Evolutionary conservation across 1,140 invertebrate genomes (phyloP).

Genomic region (Penaeus vannamei): DNA sequence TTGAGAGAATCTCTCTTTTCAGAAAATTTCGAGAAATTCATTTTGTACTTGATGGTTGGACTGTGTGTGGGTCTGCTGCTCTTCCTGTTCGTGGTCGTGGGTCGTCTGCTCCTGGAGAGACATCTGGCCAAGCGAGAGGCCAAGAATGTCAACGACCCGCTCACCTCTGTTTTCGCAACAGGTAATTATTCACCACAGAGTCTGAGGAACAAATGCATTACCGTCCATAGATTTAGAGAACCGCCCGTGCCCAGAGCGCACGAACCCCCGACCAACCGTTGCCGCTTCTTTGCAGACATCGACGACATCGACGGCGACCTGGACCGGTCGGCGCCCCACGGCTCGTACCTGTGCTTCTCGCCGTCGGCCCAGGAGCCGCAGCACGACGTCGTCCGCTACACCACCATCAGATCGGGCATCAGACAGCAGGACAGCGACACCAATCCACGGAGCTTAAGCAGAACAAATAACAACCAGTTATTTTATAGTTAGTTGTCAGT

Average conservation of each 20-base stretch:
- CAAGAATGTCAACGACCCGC: constrained; percentile 71
- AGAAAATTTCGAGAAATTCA: constrained; percentile 85
- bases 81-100: constrained; percentile 79
- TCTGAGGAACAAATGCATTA: too few species aligned
- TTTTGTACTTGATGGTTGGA: constrained; percentile 83
- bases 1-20: constrained; percentile 69
- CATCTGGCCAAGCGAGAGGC: constrained; percentile 75
- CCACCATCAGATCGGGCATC: constrained; percentile 66
- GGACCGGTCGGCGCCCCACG: constrained; percentile 74
- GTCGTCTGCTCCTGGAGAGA: constrained; percentile 78
- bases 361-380: constrained; percentile 67
- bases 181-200: background rate
- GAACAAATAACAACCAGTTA: constrained; percentile 75
- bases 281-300: constrained; percentile 48
- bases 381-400: constrained; percentile 69
- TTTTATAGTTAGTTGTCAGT: constrained; percentile 74
- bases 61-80: constrained; percentile 79
- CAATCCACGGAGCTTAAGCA: constrained; percentile 74
- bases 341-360: constrained; percentile 67
- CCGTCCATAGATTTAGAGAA: too few species aligned
- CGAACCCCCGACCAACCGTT: too few species aligned
- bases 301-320: constrained; percentile 81
- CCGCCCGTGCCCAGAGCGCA: background rate
- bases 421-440: constrained; percentile 71
- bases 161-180: constrained; percentile 64